phyloP scores from a whole-genome alignment of 1,140 invertebrate species.

The Drosophila micromelanica region DNA sequence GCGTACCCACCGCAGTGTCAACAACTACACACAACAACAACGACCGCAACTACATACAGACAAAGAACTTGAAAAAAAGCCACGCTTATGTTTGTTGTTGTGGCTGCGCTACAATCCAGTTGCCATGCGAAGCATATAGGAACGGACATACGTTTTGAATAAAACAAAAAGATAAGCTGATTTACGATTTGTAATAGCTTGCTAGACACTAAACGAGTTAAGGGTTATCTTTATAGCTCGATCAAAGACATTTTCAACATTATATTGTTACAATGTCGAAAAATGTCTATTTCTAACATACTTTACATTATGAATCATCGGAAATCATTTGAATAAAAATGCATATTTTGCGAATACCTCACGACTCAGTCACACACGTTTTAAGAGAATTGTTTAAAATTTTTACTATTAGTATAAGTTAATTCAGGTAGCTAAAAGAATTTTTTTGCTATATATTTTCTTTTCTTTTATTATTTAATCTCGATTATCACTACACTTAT shows the following conservation, averaged over 20 bases:
- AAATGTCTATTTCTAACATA: too few species aligned
- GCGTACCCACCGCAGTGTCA: constrained; percentile 46
- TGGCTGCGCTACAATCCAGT: constrained; percentile 65
- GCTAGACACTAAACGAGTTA: not conserved
- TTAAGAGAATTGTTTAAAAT: not conserved
- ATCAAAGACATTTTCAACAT: not conserved
- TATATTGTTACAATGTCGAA: too few species aligned
- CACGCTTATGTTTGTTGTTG: constrained; percentile 61
- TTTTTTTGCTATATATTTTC: not conserved
- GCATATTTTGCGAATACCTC: not conserved
- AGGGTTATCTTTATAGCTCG: constrained; percentile 1
- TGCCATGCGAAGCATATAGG: constrained; percentile 57
- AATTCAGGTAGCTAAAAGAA: not conserved
- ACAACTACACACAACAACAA: constrained; percentile 22
- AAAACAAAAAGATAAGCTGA: constrained; percentile 6
- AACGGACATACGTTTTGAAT: constrained; percentile 37
- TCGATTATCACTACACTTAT: not conserved
- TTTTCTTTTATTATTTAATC: not conserved
- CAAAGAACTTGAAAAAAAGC: constrained; percentile 75
- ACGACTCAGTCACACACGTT: not conserved
- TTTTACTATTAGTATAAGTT: not conserved
- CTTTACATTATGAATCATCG: not conserved
- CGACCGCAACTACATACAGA: constrained; percentile 37
- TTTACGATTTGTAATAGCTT: constrained; percentile 26
- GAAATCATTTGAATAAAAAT: not conserved